A percentile compares a stretch with the other conserved stretches of the same genome.
These are phyloP conservation scores for Eubasilissa splendida DNA, from an alignment of 2,888 invertebrate genomes.

Conservation along the genomic window DNA sequence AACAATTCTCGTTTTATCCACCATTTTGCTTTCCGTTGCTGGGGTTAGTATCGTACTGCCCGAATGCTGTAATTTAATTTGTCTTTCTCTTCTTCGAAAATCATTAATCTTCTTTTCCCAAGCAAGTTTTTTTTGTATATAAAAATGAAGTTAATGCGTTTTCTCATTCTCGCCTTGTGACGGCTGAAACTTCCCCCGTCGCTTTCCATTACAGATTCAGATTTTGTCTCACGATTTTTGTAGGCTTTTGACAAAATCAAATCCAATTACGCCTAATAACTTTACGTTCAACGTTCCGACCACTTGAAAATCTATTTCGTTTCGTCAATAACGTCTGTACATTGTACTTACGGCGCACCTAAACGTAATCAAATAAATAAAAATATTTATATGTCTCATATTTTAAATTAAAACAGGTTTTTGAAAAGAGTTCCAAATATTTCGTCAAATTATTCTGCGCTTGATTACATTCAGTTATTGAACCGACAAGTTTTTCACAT, in stretches of 20 bases:
- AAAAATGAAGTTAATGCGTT: constrained; percentile 44
- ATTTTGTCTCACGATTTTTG: constrained; percentile 18
- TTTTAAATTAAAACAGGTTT: too few relatives aligned
- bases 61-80: constrained; percentile 43
- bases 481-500: too few relatives aligned
- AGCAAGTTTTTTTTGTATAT: constrained; percentile 12
- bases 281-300: background rate
- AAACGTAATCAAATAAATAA: too few relatives aligned
- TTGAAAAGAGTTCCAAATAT: too few relatives aligned
- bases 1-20: background rate
- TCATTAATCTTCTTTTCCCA: constrained; percentile 43
- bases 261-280: constrained; percentile 30
- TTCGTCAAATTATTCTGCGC: too few relatives aligned
- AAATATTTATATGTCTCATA: too few relatives aligned
- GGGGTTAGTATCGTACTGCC: background rate
- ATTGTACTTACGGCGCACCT: too few relatives aligned
- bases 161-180: constrained; percentile 38
- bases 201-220: constrained; percentile 33
- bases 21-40: background rate
- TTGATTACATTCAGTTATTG: too few relatives aligned
- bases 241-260: constrained; percentile 35
- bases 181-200: constrained; percentile 23
- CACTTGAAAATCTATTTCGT: background rate
- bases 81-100: constrained; percentile 37
- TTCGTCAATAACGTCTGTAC: too few relatives aligned